Conservation (phyloP, 2,888 invertebrate species). For the Silvanus unidentatus region DNA sequence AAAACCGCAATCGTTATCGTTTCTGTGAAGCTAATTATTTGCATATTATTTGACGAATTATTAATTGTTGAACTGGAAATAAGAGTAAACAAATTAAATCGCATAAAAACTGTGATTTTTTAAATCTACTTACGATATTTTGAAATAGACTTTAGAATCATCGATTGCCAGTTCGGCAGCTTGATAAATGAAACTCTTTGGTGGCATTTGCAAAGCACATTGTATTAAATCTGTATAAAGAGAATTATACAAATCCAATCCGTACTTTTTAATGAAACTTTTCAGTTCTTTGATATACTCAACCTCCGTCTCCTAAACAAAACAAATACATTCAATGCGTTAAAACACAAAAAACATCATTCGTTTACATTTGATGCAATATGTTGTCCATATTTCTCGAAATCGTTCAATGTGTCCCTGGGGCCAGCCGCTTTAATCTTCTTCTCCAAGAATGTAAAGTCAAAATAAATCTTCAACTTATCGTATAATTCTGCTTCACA, state of each 20-base stretch:
- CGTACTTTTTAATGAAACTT: conserved; percentile 57
- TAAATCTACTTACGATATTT: neutral
- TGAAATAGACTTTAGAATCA: conserved; percentile 29
- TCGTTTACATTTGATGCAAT: conserved; percentile 43
- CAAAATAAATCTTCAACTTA: conserved; percentile 52
- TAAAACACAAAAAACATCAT: no score
- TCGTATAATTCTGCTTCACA: conserved; percentile 51
- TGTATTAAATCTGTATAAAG: conserved; percentile 62
- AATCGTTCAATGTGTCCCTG: conserved; percentile 63
- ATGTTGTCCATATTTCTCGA: conserved; percentile 55
- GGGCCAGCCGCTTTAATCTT: conserved; percentile 63
- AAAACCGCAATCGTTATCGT: conserved; percentile 55
- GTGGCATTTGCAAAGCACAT: conserved; percentile 53
- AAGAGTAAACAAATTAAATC: conserved; percentile 10
- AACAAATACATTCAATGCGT: no score
- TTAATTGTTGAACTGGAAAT: conserved; percentile 27
- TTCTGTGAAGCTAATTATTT: conserved; percentile 54
- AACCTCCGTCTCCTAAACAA: conserved; percentile 49
- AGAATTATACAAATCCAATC: conserved; percentile 57
- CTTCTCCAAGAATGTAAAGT: conserved; percentile 65
- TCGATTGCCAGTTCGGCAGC: conserved; percentile 12
- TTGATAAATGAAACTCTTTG: conserved; percentile 52
- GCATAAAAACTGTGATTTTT: no score
- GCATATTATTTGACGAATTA: conserved; percentile 14
- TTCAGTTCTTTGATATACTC: conserved; percentile 48